Evolutionary conservation across 2,113 vertebrate species (phyloP), one percentile per base, ranked within the genome.

Genomic region (Pristiophorus japonicus): DNA sequence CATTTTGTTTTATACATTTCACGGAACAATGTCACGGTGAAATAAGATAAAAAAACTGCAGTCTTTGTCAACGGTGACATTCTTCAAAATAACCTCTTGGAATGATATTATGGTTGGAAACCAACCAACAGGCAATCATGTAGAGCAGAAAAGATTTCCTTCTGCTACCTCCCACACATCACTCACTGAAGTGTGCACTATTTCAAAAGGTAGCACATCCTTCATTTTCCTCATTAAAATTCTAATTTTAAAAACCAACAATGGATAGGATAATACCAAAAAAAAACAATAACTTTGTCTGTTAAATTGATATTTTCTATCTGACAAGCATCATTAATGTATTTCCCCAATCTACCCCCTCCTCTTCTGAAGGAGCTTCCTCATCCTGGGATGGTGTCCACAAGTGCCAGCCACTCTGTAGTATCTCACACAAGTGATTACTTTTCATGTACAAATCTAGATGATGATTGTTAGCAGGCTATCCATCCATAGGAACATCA

Each of bases 131-230:
- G 38, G 51, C 93, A 96, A 97, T 96, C 96, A 87, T 63, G 75
- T 96, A 95, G 96, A 97, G 96, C 96, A 97, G 96, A 96, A 96
- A 96, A 97, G 96, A 96, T 96, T 97, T 96, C 95, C 95, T 96
- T 96, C 87, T 30, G 4, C 85, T 96, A 96, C 93, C 96, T 96
- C 96, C 96, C 96, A 47, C 75, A 96, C 95, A 95, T 87, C 96
- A 96, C 96, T 97, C 96, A 96, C 88, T 96, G 38, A 65, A 96
- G 96, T 88, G 73, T 7, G 22, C 4, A 87, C 6, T 47, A 20
- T 95, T 96, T 96, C 96, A 95, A 96, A 96, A 96, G 95, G 42
- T 95, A 95, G 88, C 63, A 88, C 20, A 24, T 1, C 1, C 85
- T 1, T 81, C 38, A 66, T 24, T 45, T 96, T 96, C 96, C 96